phyloP scores from a whole-genome alignment of 2,888 invertebrate species.

The Rhagophthalmus giganteus region DNA sequence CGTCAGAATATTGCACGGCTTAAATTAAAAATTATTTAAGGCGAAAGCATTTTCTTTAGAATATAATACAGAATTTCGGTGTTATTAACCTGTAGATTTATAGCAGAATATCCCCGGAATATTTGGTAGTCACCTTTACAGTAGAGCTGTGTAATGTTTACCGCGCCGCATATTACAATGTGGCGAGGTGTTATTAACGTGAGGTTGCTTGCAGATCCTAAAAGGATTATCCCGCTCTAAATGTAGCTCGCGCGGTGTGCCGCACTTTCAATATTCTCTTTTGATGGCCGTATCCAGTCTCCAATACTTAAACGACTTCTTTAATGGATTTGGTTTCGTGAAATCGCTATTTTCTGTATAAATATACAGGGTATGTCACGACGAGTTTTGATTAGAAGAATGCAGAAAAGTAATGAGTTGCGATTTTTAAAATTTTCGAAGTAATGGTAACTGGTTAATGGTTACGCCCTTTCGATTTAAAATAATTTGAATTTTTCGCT shows the following conservation, averaged over 20 bases:
- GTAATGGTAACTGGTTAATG: too few relatives aligned
- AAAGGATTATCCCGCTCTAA: conserved; percentile 34
- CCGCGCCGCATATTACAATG: conserved; percentile 27
- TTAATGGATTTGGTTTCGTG: conserved; percentile 22
- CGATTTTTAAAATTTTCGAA: too few relatives aligned
- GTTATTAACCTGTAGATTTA: conserved; percentile 20
- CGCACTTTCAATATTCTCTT: conserved; percentile 27
- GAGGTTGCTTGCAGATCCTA: conserved; percentile 28
- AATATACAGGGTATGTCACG: too few relatives aligned
- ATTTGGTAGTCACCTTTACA: conserved; percentile 13
- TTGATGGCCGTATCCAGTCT: conserved; percentile 11
- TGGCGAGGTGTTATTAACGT: conserved; percentile 30
- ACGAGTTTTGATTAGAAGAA: too few relatives aligned
- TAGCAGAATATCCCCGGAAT: conserved; percentile 11
- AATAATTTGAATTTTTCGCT: too few relatives aligned
- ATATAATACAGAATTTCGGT: conserved; percentile 8
- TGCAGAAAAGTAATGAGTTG: not conserved
- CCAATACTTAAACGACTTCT: conserved; percentile 18
- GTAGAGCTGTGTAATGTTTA: conserved; percentile 27
- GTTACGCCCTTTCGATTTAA: too few relatives aligned
- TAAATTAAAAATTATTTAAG: not conserved
- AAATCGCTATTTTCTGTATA: conserved; percentile 18
- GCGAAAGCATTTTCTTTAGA: not conserved
- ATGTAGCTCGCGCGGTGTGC: conserved; percentile 28
- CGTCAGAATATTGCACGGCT: too few relatives aligned